A percentile compares a stretch with the other conserved stretches of the same genome.
phyloP scores from a whole-genome alignment of 2,797 vertebrate genomes.

The Gephyroberyx darwinii region DNA sequence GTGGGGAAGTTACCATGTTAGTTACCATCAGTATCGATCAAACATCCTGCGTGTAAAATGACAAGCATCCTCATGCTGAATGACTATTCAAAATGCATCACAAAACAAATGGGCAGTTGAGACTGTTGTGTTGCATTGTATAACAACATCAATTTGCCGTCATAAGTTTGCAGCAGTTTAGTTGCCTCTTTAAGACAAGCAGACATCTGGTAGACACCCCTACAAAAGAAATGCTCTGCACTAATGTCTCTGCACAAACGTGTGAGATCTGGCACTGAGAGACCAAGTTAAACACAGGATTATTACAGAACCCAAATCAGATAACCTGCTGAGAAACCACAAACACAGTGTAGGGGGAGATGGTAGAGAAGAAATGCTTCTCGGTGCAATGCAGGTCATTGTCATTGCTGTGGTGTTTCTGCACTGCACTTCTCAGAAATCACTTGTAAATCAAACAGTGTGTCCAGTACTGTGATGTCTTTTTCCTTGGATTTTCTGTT shows the following conservation, averaged over 20 bases:
- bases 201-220: constrained; percentile 40
- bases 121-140: neutral
- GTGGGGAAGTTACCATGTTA: neutral
- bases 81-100: constrained; percentile 1
- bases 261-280: constrained; percentile 41
- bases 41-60: constrained; percentile 9
- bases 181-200: no score
- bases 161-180: neutral
- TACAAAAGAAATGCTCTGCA: constrained; percentile 6
- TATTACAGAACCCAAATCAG: no score
- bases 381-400: neutral
- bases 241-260: constrained; percentile 25
- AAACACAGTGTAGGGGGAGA: neutral
- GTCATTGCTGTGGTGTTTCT: no score
- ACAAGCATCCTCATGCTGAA: neutral
- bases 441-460: no score
- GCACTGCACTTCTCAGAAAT: no score
- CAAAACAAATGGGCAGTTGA: neutral
- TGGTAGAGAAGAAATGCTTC: neutral
- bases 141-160: neutral
- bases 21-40: constrained; percentile 7
- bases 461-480: no score
- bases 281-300: constrained; percentile 44
- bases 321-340: neutral
- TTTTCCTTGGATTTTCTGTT: no score